Evolutionary conservation across 2,888 invertebrate species (phyloP), one percentile per base, ranked within the genome.

Genomic region (Synergus itoensis): DNA sequence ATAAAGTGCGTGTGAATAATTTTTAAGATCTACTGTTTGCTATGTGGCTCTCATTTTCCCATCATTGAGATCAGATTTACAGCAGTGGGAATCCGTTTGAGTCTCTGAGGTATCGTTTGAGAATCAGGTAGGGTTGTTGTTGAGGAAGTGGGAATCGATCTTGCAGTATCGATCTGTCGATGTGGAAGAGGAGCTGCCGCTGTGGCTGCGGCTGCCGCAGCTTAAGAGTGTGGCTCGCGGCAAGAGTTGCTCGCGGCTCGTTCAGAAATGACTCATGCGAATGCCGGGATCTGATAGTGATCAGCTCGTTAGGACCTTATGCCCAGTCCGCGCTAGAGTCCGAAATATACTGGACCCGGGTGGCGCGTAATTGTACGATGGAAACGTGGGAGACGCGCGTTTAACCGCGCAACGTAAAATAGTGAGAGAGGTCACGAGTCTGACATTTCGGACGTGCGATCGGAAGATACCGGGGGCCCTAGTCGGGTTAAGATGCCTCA

Each of bases 221-320:
- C n/a, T 36, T 36, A 18, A 57, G 57, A 57, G 57, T 18, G 57
- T 57, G 57, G 57, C 57, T 67, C n/a, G 67, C 67, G 69, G 53
- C 41, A n/a, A n/a, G 40, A 45, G 48, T 64, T 28, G 43, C 57
- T 57, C 78, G 78, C 78, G 78, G 60, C 67, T 75, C 78, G 79
- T 80, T 79, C 81, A 84, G 83, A 87, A 89, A 88, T 91, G 90
- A 90, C 86, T 90, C 90, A 90, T 84, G 88, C 80, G 88, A 86
- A 86, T 84, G 86, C 81, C 53, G 84, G 80, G 83, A 65, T 81
- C 64, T 81, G 92, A 92, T 91, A 91, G 85, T 80, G 86, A 91
- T 92, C 92, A 91, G 91, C 91, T 92, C 90, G 91, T 92, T 92
- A 92, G 88, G 88, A 86, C 86, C 84, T 86, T 84, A 83, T 84